Base-by-base conservation (phyloP, 2,113 vertebrate genomes). In the Gasterosteus nipponicus region DNA sequence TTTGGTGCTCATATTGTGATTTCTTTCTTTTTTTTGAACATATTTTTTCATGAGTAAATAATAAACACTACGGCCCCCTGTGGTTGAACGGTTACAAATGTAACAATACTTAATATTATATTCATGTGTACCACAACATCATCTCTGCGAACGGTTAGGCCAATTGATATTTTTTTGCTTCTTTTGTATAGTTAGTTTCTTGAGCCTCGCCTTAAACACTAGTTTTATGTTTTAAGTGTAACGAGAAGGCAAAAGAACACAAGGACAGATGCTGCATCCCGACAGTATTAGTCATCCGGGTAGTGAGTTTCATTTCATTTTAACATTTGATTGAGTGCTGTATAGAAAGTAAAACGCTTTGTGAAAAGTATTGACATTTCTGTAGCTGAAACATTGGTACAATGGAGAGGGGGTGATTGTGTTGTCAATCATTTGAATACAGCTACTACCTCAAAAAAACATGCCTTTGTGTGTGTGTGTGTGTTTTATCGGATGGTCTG, bases 381-480 rank as follows among this genome's bases (percentile, higher is more conserved):
- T 92, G 92, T 92, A 93, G 90, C 90, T 93, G 90, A 87, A 83
- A 86, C 74, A 87, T 86, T 86, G 88, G 89, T 89, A 86, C 83
- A 69, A 59, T 68, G 74, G 66, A 75, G 90, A 83, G 73, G 81
- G 89, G 79, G 80, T 90, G 89, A 89, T 88, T 89, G 87, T 91
- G 87, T 92, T 89, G 77, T 93, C 86, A 91, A 91, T 92, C 91
- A 91, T 92, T 93, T 92, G 84, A 93, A 94, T 94, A 93, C 92
- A 94, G 92, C 87, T 92, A 93, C 91, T 94, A 94, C 91, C 91
- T 93, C 91, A 91, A 90, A 92, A 75, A 41, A 31, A 42, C 1
- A 10, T 53, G 60, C 10, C 8, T 78, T 3, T 61, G 69, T 78
- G 29, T 60, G 58, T 78, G 0, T 57, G 8, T 44, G 56, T 9